Evolutionary conservation across 2,888 invertebrate species (phyloP).

Genomic region (Arrhopalites spinosus): DNA sequence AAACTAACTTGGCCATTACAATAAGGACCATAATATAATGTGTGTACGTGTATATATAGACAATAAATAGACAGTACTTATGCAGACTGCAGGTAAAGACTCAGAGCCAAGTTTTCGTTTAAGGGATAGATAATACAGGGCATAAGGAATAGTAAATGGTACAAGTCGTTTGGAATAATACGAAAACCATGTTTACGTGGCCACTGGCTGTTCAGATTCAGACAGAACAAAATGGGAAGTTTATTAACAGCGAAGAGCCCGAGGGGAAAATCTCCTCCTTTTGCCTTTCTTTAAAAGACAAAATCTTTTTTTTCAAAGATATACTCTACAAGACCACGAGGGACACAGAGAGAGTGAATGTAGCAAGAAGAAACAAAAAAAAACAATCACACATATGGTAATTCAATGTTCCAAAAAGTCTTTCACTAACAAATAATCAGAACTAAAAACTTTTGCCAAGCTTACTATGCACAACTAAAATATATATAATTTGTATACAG

Average conservation of each 20-base stretch:
- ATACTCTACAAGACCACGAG: background rate
- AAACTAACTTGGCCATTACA: background rate
- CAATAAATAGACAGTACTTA: background rate
- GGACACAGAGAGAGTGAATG: background rate
- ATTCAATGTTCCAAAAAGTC: background rate
- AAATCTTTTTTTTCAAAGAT: background rate
- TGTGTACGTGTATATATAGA: background rate
- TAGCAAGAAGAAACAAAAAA: background rate
- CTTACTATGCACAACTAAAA: too few species aligned
- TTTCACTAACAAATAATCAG: background rate
- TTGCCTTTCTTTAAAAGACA: slow-evolving; percentile 18
- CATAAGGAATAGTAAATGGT: too few species aligned
- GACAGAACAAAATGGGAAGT: slow-evolving; percentile 25
- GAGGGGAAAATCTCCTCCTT: slow-evolving; percentile 20
- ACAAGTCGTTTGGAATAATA: background rate
- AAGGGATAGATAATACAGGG: too few species aligned
- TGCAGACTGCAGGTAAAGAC: background rate
- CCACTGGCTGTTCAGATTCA: background rate
- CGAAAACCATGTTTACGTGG: slow-evolving; percentile 1
- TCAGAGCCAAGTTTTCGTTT: too few species aligned
- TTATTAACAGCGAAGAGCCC: slow-evolving; percentile 23
- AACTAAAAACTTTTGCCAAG: background rate
- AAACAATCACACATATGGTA: background rate
- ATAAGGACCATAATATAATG: background rate
- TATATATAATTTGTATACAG: too few species aligned